phyloP scores from a whole-genome alignment of 2,888 invertebrate genomes.

The Subacronicta megacephala region DNA sequence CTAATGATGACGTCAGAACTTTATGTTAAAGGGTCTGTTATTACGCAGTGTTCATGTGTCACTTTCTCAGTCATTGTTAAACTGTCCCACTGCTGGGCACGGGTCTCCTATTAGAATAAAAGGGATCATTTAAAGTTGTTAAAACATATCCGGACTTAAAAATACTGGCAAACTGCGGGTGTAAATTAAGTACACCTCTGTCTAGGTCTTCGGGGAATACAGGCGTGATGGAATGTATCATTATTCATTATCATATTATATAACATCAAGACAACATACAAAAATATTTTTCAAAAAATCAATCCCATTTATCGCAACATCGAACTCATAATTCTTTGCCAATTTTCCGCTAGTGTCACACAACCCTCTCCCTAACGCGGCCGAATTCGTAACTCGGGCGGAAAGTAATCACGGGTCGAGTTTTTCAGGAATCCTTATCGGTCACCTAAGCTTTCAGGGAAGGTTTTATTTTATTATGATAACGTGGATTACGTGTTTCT shows the following conservation, averaged over 20 bases:
- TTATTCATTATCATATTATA: too few species aligned
- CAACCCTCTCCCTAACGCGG: constrained; percentile 21
- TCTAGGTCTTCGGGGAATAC: too few species aligned
- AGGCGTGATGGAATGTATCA: too few species aligned
- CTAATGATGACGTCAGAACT: neutral
- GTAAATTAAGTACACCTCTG: too few species aligned
- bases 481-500: constrained; percentile 44
- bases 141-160: too few species aligned
- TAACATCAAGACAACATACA: too few species aligned
- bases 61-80: too few species aligned
- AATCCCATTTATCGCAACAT: constrained; percentile 8
- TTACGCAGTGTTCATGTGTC: too few species aligned
- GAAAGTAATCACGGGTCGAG: constrained; percentile 56
- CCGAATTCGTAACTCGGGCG: constrained; percentile 35
- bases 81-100: too few species aligned
- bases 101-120: too few species aligned
- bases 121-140: too few species aligned
- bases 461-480: constrained; percentile 57
- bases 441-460: constrained; percentile 44
- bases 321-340: constrained; percentile 4
- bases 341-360: constrained; percentile 45
- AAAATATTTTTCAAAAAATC: constrained; percentile 1
- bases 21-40: neutral
- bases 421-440: constrained; percentile 58
- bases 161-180: too few species aligned